phyloP scores from a whole-genome alignment of 2,888 invertebrate species.

The Pachliopta kotzebuea region DNA sequence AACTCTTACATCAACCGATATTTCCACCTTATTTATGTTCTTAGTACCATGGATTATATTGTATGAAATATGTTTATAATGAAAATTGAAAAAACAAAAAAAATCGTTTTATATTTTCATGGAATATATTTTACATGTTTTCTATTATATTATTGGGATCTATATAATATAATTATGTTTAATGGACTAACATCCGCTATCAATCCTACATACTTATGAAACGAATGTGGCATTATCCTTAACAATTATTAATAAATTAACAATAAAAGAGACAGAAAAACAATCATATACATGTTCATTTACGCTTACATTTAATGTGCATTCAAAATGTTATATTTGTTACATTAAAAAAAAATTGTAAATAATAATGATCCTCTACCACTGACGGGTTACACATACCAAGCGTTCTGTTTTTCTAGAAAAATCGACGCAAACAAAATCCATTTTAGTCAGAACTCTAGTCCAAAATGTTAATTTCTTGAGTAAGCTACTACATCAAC shows the following conservation, averaged over 20 bases:
- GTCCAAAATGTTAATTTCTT: slow-evolving; percentile 67
- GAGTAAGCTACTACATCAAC: slow-evolving; percentile 54
- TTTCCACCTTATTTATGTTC: background rate
- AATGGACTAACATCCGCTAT: background rate
- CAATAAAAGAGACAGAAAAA: slow-evolving; percentile 10
- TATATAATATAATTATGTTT: background rate
- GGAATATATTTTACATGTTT: no score
- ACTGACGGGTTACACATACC: slow-evolving; percentile 27
- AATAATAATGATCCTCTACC: slow-evolving; percentile 33
- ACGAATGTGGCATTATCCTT: background rate
- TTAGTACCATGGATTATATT: background rate
- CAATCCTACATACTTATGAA: background rate
- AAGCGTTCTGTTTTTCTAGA: slow-evolving; percentile 25
- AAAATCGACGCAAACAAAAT: slow-evolving; percentile 50
- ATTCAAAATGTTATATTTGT: slow-evolving; percentile 15
- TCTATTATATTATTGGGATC: background rate
- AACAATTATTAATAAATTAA: slow-evolving; percentile 1
- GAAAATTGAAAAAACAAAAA: background rate
- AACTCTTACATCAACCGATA: background rate
- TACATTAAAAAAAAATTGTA: slow-evolving; percentile 23
- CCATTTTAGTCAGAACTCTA: slow-evolving; percentile 74
- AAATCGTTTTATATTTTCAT: no score
- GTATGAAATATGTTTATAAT: background rate
- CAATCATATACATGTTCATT: slow-evolving; percentile 18
- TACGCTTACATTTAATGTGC: slow-evolving; percentile 18